Base-by-base conservation (phyloP, 2,888 invertebrate species). In the Campoplex nolae region DNA sequence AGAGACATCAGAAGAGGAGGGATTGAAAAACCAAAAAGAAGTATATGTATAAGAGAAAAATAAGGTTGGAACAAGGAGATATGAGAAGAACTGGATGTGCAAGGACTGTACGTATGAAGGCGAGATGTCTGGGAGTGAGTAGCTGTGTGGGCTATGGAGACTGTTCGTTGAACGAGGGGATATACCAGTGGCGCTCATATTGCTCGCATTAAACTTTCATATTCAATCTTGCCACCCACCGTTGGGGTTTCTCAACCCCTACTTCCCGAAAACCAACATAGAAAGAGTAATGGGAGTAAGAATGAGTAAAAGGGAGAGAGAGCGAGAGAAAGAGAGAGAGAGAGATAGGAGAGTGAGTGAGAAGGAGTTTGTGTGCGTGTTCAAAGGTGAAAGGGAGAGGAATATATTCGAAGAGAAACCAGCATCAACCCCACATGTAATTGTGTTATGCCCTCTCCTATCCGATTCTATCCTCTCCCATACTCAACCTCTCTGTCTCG, bases 141-240 rank as follows among this genome's bases (percentile, higher is more conserved):
- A 87, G 91, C 89, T 90, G 90, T 84, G 48, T 62, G 70, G 56
- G 45, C 42, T 62, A 62, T 3, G 73, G 67, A 65, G 83, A 54
- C 58, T n/a, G 65, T 28, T 71, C 80, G 32, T 45, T 74, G 58
- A 51, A 54, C 88, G 91, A 90, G 90, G 90, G 89, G 90, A 38
- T 75, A 75, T 77, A 68, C 90, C 91, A 92, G 91, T 90, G 90
- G 91, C 91, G 91, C 91, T 93, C 92, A 93, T 93, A 93, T 93
- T 93, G 93, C 93, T 92, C 91, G 91, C 93, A 96, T 97, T 96
- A 96, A 96, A 96, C 96, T 97, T 97, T 97, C 96, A 97, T 96
- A 96, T 96, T 97, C 96, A 97, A 97, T 97, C 96, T 96, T 96
- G 96, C 92, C 92, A 92, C 92, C 93, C 91, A 91, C 88, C 91